A percentile compares a stretch with the other conserved stretches of the same genome.
Conservation (phyloP, 2,113 vertebrate genomes). For the Puffinus mauretanicus region DNA sequence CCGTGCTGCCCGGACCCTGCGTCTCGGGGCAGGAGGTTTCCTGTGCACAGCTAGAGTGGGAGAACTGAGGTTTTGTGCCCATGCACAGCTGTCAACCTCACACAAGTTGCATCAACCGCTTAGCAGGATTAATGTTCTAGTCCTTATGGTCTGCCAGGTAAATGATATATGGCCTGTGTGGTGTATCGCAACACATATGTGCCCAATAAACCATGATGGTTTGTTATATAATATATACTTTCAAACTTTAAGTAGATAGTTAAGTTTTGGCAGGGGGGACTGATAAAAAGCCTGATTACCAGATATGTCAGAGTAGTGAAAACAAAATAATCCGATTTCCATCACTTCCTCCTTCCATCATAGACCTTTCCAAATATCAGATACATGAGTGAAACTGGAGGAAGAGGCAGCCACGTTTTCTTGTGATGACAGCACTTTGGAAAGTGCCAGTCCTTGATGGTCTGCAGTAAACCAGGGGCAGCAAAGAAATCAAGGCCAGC, state of each 20-base stretch:
- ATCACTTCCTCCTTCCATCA: not conserved
- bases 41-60: not conserved
- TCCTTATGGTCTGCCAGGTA: not conserved
- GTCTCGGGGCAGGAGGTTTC: not conserved
- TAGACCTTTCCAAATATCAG: not conserved
- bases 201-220: not conserved
- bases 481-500: not conserved
- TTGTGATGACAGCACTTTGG: not conserved
- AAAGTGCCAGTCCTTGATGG: not conserved
- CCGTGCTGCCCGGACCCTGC: not conserved
- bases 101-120: not conserved
- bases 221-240: not conserved
- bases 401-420: not conserved
- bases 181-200: not conserved
- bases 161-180: not conserved
- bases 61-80: not conserved
- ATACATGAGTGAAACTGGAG: not conserved
- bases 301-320: not conserved
- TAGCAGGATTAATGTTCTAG: not conserved
- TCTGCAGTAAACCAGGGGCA: not conserved
- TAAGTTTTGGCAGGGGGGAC: not conserved
- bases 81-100: not conserved
- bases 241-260: not conserved
- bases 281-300: not conserved
- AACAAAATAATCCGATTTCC: not conserved